phyloP scores from a whole-genome alignment of 1,140 invertebrate genomes.

The Orius laevigatus region DNA sequence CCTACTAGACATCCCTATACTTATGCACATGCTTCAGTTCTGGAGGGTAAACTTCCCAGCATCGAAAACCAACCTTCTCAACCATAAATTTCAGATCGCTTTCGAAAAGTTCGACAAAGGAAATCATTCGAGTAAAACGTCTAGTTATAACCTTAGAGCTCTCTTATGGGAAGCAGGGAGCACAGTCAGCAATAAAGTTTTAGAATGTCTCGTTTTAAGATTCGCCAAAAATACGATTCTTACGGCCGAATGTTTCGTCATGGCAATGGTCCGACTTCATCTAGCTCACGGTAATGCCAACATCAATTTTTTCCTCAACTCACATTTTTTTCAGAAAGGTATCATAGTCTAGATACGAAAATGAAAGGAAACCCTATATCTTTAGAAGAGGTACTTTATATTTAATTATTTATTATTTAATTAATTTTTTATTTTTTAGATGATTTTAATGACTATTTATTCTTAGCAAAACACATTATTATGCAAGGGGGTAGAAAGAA shows the following conservation, averaged over 20 bases:
- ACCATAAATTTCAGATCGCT: constrained; percentile 29
- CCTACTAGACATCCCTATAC: constrained; percentile 37
- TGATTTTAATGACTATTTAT: too few species aligned
- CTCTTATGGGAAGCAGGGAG: constrained; percentile 50
- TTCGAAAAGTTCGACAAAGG: constrained; percentile 42
- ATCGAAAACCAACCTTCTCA: background rate
- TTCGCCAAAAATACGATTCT: constrained; percentile 44
- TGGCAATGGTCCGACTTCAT: constrained; percentile 51
- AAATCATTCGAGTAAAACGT: constrained; percentile 37
- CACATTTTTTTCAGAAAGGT: constrained; percentile 37
- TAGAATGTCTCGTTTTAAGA: constrained; percentile 50
- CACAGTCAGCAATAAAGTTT: constrained; percentile 54
- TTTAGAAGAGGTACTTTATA: constrained; percentile 46
- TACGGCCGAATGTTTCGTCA: constrained; percentile 43
- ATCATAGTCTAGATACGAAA: constrained; percentile 52
- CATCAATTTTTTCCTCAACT: background rate
- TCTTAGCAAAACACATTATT: background rate
- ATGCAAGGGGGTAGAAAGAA: background rate
- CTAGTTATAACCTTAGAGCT: constrained; percentile 43
- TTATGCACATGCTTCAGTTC: constrained; percentile 46
- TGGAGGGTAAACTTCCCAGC: constrained; percentile 43
- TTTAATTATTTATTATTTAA: background rate
- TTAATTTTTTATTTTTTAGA: background rate
- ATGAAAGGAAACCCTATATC: constrained; percentile 54
- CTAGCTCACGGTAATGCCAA: constrained; percentile 45